Evolutionary conservation across 1,140 invertebrate species (phyloP), one percentile per base, ranked within the genome.

Genomic region (Arctopsyche grandis): DNA sequence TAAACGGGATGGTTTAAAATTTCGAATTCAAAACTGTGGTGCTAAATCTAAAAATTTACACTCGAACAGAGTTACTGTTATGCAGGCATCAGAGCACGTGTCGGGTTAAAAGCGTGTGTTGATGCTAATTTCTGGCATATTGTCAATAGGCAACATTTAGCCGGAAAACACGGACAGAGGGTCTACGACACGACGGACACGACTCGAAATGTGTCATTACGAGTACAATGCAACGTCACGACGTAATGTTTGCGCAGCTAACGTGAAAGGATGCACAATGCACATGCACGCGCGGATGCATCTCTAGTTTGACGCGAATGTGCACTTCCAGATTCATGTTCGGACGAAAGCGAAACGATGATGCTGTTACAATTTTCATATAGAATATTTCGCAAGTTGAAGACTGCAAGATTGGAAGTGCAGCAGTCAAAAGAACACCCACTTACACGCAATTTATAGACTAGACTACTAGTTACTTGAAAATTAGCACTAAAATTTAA

Each of bases 151-250:
- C 38, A 29, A 56, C 24, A 21, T 29, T 46, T n/a, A 10, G 7
- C 58, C 14, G 9, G 9, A 60, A 60, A 60, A 60, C 58, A 19
- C 24, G 63, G 9, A 66, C 24, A 60, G 9, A 60, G 16, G 9
- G 63, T 58, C 79, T 58, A 69, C 52, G 16, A 74, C 78, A 76
- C 74, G 74, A 69, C 71, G 9, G 66, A 69, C 73, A 76, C 70
- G 74, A 79, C 63, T 70, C 46, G 52, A 75, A 75, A 69, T 79
- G 78, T 79, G 46, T 76, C 78, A 79, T 79, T 75, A 75, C n/a
- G n/a, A n/a, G n/a, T n/a, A n/a, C 46, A 60, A 3, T 12, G 24
- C 21, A 66, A 19, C 21, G 63, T 66, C 63, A 66, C 63, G 63
- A 66, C 56, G 56, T 16, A 19, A 38, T 38, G 29, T 38, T 38